A percentile compares a stretch with the other conserved stretches of the same genome.
Conservation (phyloP, 2,113 vertebrate genomes). For the Hirundichthys speculiger region DNA sequence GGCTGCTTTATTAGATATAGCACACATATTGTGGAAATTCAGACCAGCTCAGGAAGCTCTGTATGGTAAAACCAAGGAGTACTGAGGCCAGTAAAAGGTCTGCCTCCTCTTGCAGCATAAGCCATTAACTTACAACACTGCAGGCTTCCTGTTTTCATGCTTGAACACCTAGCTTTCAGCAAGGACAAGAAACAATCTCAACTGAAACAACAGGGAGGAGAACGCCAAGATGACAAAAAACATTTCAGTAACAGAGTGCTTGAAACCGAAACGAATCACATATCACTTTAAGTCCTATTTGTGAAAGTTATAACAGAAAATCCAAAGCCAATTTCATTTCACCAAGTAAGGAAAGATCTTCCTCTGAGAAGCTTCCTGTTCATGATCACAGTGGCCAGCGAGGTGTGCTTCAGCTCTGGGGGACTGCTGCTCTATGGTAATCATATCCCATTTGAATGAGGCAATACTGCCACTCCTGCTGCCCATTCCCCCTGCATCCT, state of each 20-base stretch:
- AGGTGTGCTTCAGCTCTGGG: constrained; percentile 55
- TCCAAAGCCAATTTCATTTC: constrained; percentile 47
- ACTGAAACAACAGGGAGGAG: constrained; percentile 46
- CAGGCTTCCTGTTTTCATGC: constrained; percentile 70
- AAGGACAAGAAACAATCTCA: constrained; percentile 65
- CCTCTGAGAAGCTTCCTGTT: constrained; percentile 35
- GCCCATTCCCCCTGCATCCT: constrained; percentile 75
- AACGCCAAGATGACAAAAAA: constrained; percentile 45
- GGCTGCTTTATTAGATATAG: constrained; percentile 18
- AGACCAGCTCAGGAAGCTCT: constrained; percentile 51
- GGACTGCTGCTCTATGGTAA: constrained; percentile 70
- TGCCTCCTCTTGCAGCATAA: constrained; percentile 40
- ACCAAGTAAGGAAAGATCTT: constrained; percentile 15
- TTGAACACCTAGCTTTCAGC: constrained; percentile 65
- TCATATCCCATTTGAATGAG: constrained; percentile 82
- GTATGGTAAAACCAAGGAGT: constrained; percentile 47
- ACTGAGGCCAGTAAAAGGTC: constrained; percentile 49
- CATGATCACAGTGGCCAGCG: constrained; percentile 52
- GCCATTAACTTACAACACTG: constrained; percentile 67
- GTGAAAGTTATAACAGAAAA: constrained; percentile 47
- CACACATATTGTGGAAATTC: constrained; percentile 4
- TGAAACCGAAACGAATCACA: constrained; percentile 38
- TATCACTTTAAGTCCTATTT: constrained; percentile 27
- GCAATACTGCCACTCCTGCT: constrained; percentile 68
- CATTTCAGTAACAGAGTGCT: constrained; percentile 20